Evolutionary conservation across 2,113 vertebrate genomes (phyloP), one percentile per base, ranked within the genome.

Genomic region (Pica pica): DNA sequence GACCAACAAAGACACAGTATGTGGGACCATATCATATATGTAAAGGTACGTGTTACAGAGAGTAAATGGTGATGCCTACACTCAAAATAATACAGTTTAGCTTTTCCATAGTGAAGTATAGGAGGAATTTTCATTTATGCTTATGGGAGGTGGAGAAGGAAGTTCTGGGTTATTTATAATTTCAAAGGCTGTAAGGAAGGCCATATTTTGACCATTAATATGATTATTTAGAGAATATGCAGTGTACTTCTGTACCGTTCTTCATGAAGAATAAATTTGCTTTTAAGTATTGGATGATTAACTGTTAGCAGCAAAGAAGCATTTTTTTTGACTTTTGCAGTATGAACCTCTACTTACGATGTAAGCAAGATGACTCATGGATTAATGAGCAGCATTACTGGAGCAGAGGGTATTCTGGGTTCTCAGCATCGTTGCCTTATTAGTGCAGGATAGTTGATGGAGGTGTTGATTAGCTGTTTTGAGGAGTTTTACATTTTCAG

Each of bases 21-120:
- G 98, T 99, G 83, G 99, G 99, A 69, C 99, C 99, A 4, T 99
- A 99, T 98, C 99, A 99, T 98, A 99, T 99, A 97, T 99, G 99
- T 97, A 99, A 99, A 99, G 99, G 99, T 99, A 97, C 3, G 93
- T 78, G 61, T 4, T 82, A 30, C 2, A 46, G 26, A 18, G 12
- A 53, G 50, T 44, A 44, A 50, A 41, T 69, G 18, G 39, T 55
- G 30, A 55, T 77, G 46, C 15, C 46, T 65, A 1, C 11, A 8
- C 23, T 90, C 41, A 19, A 17, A 83, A 13, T 67, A 44, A 46
- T 39, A 6, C 3, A 46, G 16, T 61, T 46, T 11, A 68, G 44
- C 16, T 76, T 88, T 90, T 57, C 63, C 37, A 39, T 12, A 33
- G 50, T 16, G 46, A 71, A 53, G 7, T 37, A 12, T 2, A 39